Evolutionary conservation across 2,888 invertebrate species (phyloP), one percentile per base, ranked within the genome.

Genomic region (Standfussiana lucernea): DNA sequence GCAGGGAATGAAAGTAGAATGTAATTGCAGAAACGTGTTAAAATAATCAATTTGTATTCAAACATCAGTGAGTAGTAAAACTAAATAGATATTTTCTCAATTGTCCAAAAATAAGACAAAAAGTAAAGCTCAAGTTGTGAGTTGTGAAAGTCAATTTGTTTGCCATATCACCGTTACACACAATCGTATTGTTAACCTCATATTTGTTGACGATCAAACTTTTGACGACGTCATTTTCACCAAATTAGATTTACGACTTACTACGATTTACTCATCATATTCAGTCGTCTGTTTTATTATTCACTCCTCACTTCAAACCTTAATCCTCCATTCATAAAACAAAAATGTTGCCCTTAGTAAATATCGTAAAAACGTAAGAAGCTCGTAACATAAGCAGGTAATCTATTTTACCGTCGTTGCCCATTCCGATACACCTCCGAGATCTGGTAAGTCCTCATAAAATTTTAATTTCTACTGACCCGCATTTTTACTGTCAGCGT

Each of bases 381-480:
- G 85, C 85, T 89, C 89, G 84, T 90, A 88, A 90, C 89, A 89
- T 90, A 91, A 90, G 89, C 92, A 90, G 91, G 89, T 91, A 89
- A 91, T 90, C 88, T 89, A 86, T 89, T 90, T 88, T 84, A 80
- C 79, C 88, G 88, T 88, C 77, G 75, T 82, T 81, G 82, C 87
- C 86, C 88, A 87, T 91, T 87, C 88, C 88, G 88, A 91, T 88
- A 88, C 90, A 88, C 89, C 84, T 88, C 85, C 83, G 71, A 89
- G 90, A 89, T 89, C 90, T 88, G 88, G 90, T 89, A 88, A 87
- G 83, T 88, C 83, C 87, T 89, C 90, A 92, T 93, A 93, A 94
- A 94, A 94, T 92, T 94, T 94, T 94, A 94, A 95, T 94, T 94
- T 92, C 87, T 90, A 89, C 91, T 92, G 93, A 93, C 94, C 94